These are phyloP conservation scores for Sinonovacula constricta DNA, from an alignment of 1,140 invertebrate species.

Conservation along the genomic window DNA sequence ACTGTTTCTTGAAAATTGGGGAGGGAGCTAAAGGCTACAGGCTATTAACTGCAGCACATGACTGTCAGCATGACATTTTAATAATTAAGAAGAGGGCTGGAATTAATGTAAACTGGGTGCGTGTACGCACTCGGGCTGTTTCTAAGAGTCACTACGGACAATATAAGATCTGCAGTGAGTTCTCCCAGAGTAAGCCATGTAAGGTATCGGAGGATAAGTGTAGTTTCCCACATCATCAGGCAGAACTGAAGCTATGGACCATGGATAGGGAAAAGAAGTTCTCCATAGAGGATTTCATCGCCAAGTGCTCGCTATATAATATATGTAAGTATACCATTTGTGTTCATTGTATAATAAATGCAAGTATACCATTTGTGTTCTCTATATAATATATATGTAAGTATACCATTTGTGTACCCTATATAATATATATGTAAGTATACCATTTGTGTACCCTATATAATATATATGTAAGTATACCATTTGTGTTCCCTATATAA, in stretches of 20 bases:
- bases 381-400: no score
- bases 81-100: slow-evolving; percentile 60
- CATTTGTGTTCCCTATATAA: no score
- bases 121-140: slow-evolving; percentile 58
- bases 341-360: no score
- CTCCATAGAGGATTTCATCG: slow-evolving; percentile 58
- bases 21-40: slow-evolving; percentile 65
- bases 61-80: slow-evolving; percentile 64
- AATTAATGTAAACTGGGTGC: slow-evolving; percentile 62
- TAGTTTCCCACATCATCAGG: slow-evolving; percentile 70
- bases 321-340: slow-evolving; percentile 57
- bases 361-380: no score
- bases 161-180: slow-evolving; percentile 68
- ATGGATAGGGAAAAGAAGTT: slow-evolving; percentile 68
- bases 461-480: no score
- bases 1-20: slow-evolving; percentile 68
- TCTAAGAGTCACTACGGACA: slow-evolving; percentile 51
- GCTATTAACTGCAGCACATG: slow-evolving; percentile 53
- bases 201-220: slow-evolving; percentile 67
- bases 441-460: no score
- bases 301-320: slow-evolving; percentile 45
- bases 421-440: no score
- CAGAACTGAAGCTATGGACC: slow-evolving; percentile 70
- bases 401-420: no score
- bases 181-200: slow-evolving; percentile 62